These are phyloP conservation scores for Burhinus oedicnemus DNA, from an alignment of 2,113 vertebrate species.

Conservation along the genomic window DNA sequence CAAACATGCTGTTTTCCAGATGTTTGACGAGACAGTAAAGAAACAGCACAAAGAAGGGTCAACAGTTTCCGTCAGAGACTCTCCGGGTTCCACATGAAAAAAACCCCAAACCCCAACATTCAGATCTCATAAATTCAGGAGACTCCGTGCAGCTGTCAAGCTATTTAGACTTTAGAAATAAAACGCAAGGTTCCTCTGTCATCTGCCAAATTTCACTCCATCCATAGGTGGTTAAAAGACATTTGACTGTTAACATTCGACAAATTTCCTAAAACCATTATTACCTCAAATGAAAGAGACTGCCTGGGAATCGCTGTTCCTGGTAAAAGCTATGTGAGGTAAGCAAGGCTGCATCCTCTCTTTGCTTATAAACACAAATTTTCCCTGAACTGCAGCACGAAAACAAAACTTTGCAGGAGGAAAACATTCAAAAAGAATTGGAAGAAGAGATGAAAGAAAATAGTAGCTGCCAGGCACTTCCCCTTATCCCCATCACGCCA, in stretches of 20 bases:
- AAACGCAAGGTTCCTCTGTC: conserved; percentile 68
- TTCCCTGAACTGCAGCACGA: neutral
- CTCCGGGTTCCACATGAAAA: conserved; percentile 77
- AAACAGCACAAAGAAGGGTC: conserved; percentile 77
- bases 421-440: neutral
- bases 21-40: conserved; percentile 85
- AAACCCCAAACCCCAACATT: conserved; percentile 53
- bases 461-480: neutral
- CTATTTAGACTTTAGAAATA: conserved; percentile 68
- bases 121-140: conserved; percentile 62
- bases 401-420: neutral
- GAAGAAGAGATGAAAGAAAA: neutral
- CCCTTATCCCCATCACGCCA: neutral
- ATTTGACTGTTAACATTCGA: conserved; percentile 69
- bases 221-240: conserved; percentile 77
- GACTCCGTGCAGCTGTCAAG: conserved; percentile 80
- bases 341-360: neutral
- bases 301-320: conserved; percentile 8
- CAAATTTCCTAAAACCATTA: conserved; percentile 68
- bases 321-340: neutral
- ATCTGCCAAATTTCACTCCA: conserved; percentile 77
- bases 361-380: neutral
- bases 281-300: conserved; percentile 4
- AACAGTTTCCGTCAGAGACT: conserved; percentile 81
- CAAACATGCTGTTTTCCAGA: conserved; percentile 93